phyloP scores from a whole-genome alignment of 23 tunicate species.

The Aplidium turbinatum region DNA sequence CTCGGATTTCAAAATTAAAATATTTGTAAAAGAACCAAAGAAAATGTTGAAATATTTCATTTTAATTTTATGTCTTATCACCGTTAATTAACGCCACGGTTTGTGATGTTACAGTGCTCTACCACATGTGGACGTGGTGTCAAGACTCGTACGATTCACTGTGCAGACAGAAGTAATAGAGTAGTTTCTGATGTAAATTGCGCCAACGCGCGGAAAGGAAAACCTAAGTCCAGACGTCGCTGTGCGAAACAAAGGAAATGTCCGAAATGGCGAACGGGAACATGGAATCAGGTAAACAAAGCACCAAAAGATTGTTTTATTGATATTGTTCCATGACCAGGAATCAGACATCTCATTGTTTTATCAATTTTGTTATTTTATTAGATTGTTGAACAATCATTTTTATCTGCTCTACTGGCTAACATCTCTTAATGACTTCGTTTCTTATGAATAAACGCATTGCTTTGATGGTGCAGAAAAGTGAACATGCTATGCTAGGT shows the following conservation, averaged over 20 bases:
- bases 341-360: no score
- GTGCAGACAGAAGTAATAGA: conserved; percentile 37
- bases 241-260: conserved; percentile 76
- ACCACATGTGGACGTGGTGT: conserved; percentile 80
- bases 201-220: conserved; percentile 38
- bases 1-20: no score
- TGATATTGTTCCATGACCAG: no score
- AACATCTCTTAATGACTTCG: no score
- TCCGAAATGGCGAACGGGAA: conserved; percentile 82
- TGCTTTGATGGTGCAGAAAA: no score
- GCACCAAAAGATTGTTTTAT: no score
- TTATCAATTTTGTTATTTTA: no score
- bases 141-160: conserved; percentile 60
- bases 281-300: conserved; percentile 82
- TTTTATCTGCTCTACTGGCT: no score
- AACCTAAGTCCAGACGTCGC: conserved; percentile 41
- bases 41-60: not conserved
- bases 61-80: not conserved
- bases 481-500: no score
- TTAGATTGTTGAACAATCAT: no score
- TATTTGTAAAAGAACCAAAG: no score
- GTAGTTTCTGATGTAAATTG: conserved; percentile 56
- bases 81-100: not conserved
- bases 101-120: conserved; percentile 56
- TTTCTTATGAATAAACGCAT: no score